Evolutionary conservation across 2,888 invertebrate species (phyloP), one percentile per base, ranked within the genome.

Genomic region (Pammene fasciana): DNA sequence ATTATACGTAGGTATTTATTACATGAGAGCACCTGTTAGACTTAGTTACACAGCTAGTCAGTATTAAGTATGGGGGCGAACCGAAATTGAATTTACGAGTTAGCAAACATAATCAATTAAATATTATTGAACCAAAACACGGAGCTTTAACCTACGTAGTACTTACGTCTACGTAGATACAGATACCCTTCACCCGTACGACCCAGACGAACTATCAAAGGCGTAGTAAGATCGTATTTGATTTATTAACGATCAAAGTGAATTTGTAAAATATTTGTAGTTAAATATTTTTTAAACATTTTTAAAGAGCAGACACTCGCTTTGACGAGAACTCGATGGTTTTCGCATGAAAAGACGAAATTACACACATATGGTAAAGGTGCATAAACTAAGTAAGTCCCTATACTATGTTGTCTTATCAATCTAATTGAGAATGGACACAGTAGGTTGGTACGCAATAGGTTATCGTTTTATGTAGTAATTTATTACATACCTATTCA

Each of bases 121-220:
- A 11, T 18, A 56, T 11, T 10, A 16, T 41, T 56, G 11, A 41
- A 56, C 11, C 16, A 38, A 56, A 56, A 59, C 14, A 36, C n/a
- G 6, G 41, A 9, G 16, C 41, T 56, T 56, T 38, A 41, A 34
- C 14, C n/a, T 36, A 34, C 26, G 16, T 50, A 38, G n/a, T 8
- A 41, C 38, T 8, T 26, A 26, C 26, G 26, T 26, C 26, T 26
- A 26, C 4, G 26, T 26, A 26, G n/a, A 26, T 1, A 4, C 4
- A 56, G 16, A 10, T 56, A 46, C 34, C 59, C 66, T 66, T 66
- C 59, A 66, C 43, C 43, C 66, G 41, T 36, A 43, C 41, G 61
- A 56, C 55, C 67, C 61, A 56, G 26, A 60, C 46, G 46, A 46
- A 54, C 54, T 38, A 61, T 61, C 45, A 61, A 67, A 55, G 54